Evolutionary conservation across 2,888 invertebrate genomes (phyloP), one percentile per base, ranked within the genome.

Genomic region (Cataglyphis altisquamis): DNA sequence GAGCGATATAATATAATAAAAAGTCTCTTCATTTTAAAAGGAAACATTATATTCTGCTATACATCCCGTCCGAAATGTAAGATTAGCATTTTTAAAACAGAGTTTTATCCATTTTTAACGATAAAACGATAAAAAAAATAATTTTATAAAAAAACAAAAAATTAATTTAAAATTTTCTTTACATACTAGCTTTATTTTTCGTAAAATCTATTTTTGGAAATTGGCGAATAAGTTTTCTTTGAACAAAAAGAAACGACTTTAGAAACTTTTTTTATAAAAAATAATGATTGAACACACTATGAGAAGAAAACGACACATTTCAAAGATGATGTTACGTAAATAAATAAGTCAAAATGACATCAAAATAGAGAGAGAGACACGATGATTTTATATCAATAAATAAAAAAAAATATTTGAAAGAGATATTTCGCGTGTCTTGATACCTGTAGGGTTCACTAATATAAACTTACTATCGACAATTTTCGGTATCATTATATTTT

Each of bases 21-120:
- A 90, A 90, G 21, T 80, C 72, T 88, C 83, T 86, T 90, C 82
- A 89, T 90, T 90, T 89, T 87, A 90, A 87, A 67, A 15, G 21
- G n/a, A 36, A 66, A 52, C 21, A 15, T 63, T 45, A 15, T 52
- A 45, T 12, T 63, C 21, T 36, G 18, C 25, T n/a, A 32, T 60
- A 60, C 2, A 45, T 10, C 41, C 45, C 6, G n/a, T 32, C 45
- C 45, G n/a, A 62, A 45, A 63, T 63, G 25, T 41, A 74, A 9
- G 1, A 29, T 10, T 21, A 18, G 18, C 32, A 29, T n/a, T n/a
- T 52, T 52, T n/a, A n/a, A 8, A 8, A n/a, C 4, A n/a, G 8
- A n/a, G 6, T 48, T 32, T 32, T 32, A 4, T 32, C 32, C 18
- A 1, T n/a, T 18, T 8, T 52, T 52, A 8, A n/a, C n/a, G 8